phyloP scores from a whole-genome alignment of 1,140 invertebrate genomes.

The Lordiphosa clarofinis region DNA sequence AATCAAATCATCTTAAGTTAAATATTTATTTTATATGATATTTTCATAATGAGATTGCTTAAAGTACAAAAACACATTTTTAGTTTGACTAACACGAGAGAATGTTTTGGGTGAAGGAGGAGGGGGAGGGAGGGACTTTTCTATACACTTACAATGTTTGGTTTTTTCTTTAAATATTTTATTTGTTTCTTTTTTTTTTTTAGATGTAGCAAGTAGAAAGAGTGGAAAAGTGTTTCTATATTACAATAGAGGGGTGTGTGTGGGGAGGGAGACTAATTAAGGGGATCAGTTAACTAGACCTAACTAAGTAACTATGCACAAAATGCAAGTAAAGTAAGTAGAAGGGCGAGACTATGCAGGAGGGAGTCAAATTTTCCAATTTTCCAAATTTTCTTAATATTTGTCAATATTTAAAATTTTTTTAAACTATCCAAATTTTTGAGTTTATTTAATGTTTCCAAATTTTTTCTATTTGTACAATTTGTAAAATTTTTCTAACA shows the following conservation, averaged over 20 bases:
- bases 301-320: slow-evolving; percentile 37
- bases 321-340: slow-evolving; percentile 33
- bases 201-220: slow-evolving; percentile 67
- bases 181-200: slow-evolving; percentile 2
- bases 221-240: slow-evolving; percentile 71
- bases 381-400: too few relatives aligned
- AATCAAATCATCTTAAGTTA: slow-evolving; percentile 62
- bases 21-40: slow-evolving; percentile 35
- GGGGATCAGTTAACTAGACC: slow-evolving; percentile 51
- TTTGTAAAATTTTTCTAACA: too few relatives aligned
- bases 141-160: slow-evolving; percentile 64
- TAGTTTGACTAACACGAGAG: slow-evolving; percentile 75
- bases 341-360: slow-evolving; percentile 19
- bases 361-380: too few relatives aligned
- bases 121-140: slow-evolving; percentile 23
- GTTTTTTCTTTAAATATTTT: background rate
- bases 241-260: slow-evolving; percentile 55
- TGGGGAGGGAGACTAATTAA: slow-evolving; percentile 5
- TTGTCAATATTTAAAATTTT: too few relatives aligned
- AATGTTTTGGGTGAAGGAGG: slow-evolving; percentile 1
- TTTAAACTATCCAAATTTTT: too few relatives aligned
- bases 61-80: slow-evolving; percentile 67
- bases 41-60: slow-evolving; percentile 57
- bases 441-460: too few relatives aligned
- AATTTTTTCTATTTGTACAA: too few relatives aligned